Evolutionary conservation across 1,140 invertebrate genomes (phyloP), one percentile per base, ranked within the genome.

Genomic region (Archivesica marissinica): DNA sequence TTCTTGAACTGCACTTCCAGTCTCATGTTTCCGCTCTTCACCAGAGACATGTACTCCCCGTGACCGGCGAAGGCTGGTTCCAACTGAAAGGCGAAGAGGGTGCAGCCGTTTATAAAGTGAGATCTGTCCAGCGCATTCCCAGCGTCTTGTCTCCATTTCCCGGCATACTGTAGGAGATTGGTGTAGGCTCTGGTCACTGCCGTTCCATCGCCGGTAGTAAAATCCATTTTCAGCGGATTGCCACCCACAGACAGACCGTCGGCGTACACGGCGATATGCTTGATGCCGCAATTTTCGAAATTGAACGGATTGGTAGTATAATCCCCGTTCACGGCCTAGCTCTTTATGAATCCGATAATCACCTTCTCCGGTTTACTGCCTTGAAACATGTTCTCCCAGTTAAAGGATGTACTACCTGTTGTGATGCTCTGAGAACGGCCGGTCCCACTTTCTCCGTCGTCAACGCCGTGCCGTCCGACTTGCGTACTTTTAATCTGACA

Each of bases 301-400:
- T 68, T 68, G n/a, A 38, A 86, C 1, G 85, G 85, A 74, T 77
- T 84, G 9, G 30, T 25, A 33, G 39, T 66, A 59, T 77, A 82
- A 17, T 66, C 54, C 6, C 85, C 85, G 2, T 52, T 30, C 15
- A 64, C 39, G 0, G 68, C 68, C 17, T 38, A 44, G 9, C 28
- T 4, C 7, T 50, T 41, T 3, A 56, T 68, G 68, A 81, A 86
- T 4, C 47, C 66, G 0, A 80, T 39, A 2, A 80, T 30, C 0
- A 75, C 28, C 38, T 50, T 9, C 44, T 86, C 72, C 0, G 84
- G 66, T 30, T 41, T 11, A 15, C 38, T 20, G 11, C 74, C 84
- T 47, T 70, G 66, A 80, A 74, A 86, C 38, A 84, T 72, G 38
- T 83, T 87, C 44, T 83, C 79, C 41, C n/a, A 84, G 3, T 41